phyloP scores from a whole-genome alignment of 2,113 vertebrate species.

The Accipiter virgatus region DNA sequence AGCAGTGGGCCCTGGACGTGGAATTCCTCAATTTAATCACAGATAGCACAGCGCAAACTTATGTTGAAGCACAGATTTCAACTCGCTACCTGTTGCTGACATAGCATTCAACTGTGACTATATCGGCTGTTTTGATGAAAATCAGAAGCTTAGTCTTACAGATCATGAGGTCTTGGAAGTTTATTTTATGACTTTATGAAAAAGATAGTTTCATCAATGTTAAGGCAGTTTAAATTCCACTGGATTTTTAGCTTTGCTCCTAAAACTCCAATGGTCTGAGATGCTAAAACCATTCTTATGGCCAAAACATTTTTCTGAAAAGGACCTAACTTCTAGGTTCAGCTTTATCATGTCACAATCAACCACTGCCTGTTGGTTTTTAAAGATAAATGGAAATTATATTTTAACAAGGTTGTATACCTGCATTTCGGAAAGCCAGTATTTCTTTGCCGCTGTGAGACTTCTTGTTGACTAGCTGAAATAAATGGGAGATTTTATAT shows the following conservation, averaged over 20 bases:
- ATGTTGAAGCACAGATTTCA: not conserved
- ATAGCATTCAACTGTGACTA: not conserved
- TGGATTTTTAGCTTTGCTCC: not conserved
- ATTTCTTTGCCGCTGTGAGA: not conserved
- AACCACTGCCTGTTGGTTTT: not conserved
- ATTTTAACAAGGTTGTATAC: not conserved
- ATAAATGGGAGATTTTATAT: not conserved
- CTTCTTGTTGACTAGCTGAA: not conserved
- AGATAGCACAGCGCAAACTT: not conserved
- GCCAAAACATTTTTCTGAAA: not conserved
- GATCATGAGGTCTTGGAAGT: not conserved
- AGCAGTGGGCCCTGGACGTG: not conserved
- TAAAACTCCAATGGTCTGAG: not conserved
- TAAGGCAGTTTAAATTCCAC: not conserved
- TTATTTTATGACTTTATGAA: not conserved
- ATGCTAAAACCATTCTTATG: not conserved
- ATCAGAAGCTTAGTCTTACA: not conserved
- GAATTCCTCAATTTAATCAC: not conserved
- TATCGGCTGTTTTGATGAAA: not conserved
- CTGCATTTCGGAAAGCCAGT: not conserved
- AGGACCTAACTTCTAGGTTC: not conserved
- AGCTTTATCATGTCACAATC: not conserved
- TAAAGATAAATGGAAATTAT: not conserved
- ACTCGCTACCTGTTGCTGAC: not conserved
- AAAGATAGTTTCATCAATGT: not conserved